phyloP scores from a whole-genome alignment of 2,888 invertebrate genomes.

The Geotrupes spiniger region DNA sequence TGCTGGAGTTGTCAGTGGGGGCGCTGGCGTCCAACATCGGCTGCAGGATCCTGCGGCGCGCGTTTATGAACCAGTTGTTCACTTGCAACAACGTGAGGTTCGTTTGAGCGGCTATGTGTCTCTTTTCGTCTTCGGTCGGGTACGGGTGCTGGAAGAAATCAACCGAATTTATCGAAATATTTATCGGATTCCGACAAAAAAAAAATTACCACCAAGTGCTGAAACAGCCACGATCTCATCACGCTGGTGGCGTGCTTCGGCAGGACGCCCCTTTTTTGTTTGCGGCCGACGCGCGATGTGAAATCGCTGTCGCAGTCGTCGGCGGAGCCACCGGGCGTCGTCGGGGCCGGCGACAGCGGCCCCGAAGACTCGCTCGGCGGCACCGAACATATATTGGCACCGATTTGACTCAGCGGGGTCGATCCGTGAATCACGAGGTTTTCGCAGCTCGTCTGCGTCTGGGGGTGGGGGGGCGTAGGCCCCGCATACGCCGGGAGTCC shows the following conservation, averaged over 20 bases:
- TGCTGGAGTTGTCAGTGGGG: conserved; percentile 38
- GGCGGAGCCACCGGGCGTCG: conserved; percentile 58
- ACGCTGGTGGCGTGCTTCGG: conserved; percentile 95
- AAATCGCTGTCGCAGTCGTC: conserved; percentile 57
- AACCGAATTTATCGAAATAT: background rate
- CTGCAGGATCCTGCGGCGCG: conserved; percentile 83
- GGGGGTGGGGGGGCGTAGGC: conserved; percentile 47
- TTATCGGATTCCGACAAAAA: background rate
- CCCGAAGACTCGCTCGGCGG: conserved; percentile 56
- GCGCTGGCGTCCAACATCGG: conserved; percentile 83
- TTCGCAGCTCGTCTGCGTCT: conserved; percentile 49
- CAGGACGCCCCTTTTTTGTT: conserved; percentile 85
- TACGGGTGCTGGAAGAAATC: conserved; percentile 75
- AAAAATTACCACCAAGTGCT: conserved; percentile 80
- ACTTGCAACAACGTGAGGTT: conserved; percentile 85
- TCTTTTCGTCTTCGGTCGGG: conserved; percentile 92
- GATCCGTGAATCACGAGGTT: conserved; percentile 71
- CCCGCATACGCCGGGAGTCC: conserved; percentile 38
- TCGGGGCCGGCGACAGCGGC: conserved; percentile 60
- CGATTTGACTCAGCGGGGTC: conserved; percentile 72
- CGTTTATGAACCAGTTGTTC: conserved; percentile 94
- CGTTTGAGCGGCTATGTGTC: conserved; percentile 84
- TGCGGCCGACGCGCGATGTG: conserved; percentile 53
- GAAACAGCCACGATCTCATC: conserved; percentile 95
- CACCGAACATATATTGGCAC: conserved; percentile 65